phyloP scores from a whole-genome alignment of 2,888 invertebrate genomes.

The Torymus auratus region DNA sequence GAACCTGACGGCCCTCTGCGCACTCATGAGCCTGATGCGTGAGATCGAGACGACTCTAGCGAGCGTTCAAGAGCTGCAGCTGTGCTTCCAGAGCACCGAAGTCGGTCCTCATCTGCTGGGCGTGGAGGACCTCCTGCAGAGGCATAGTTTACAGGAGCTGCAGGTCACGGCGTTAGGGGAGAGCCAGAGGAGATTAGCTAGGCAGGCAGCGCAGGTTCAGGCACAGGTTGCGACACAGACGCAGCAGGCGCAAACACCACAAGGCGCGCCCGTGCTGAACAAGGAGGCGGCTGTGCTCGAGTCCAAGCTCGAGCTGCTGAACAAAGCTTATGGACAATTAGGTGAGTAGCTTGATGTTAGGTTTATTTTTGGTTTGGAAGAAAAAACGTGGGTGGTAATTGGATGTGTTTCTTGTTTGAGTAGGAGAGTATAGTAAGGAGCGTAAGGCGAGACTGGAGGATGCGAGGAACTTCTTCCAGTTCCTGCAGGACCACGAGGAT shows the following conservation, averaged over 20 bases:
- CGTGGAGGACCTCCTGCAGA: slow-evolving; percentile 95
- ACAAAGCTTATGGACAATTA: slow-evolving; percentile 86
- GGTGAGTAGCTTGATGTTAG: slow-evolving; percentile 57
- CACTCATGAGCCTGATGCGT: slow-evolving; percentile 90
- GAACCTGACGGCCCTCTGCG: slow-evolving; percentile 87
- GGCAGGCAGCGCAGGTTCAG: slow-evolving; percentile 78
- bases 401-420: neutral
- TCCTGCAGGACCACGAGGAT: slow-evolving; percentile 97
- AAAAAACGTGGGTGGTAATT: too few species aligned
- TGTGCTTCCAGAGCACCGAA: slow-evolving; percentile 88
- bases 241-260: slow-evolving; percentile 66
- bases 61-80: slow-evolving; percentile 89
- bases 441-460: slow-evolving; percentile 92
- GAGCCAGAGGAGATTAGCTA: slow-evolving; percentile 86
- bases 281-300: slow-evolving; percentile 80
- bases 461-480: slow-evolving; percentile 95
- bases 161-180: slow-evolving; percentile 90
- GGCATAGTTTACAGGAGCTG: slow-evolving; percentile 94
- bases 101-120: slow-evolving; percentile 95
- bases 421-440: slow-evolving; percentile 84
- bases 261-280: slow-evolving; percentile 61
- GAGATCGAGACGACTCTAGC: slow-evolving; percentile 94
- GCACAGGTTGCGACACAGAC: slow-evolving; percentile 82
- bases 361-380: neutral
- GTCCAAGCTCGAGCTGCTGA: slow-evolving; percentile 86